Conservation (phyloP, 2,888 invertebrate species). For the Catocala nupta region DNA sequence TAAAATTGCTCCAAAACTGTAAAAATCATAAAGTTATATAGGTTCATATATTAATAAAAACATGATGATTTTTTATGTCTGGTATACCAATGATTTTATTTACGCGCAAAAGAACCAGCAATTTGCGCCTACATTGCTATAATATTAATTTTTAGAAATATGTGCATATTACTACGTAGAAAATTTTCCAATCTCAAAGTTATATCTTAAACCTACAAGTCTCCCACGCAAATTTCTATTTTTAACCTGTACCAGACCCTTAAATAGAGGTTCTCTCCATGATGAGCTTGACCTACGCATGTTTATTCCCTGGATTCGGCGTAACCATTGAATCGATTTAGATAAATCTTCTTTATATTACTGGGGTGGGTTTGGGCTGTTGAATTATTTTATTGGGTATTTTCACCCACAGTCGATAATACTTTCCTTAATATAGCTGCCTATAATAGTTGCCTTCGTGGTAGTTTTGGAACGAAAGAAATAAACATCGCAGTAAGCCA, state of each 20-base stretch:
- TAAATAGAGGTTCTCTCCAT: constrained; percentile 30
- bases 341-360: constrained; percentile 20
- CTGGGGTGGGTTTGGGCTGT: constrained; percentile 6
- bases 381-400: constrained; percentile 18
- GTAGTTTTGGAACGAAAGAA: neutral
- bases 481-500: neutral
- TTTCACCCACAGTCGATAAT: constrained; percentile 8
- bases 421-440: constrained; percentile 10
- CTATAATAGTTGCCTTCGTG: neutral
- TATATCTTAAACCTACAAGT: constrained; percentile 5
- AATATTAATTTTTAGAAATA: no score
- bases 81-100: no score
- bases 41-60: no score
- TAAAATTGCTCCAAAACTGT: no score
- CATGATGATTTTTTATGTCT: no score
- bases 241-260: constrained; percentile 27
- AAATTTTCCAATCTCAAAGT: neutral
- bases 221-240: constrained; percentile 64
- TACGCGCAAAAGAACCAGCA: no score
- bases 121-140: no score
- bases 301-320: constrained; percentile 41
- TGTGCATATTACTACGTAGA: no score
- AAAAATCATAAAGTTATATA: no score
- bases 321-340: constrained; percentile 16
- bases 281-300: constrained; percentile 48